Percentiles rank a stretch among this genome's conserved stretches.
Conservation (phyloP, 2,888 invertebrate species). For the Xylocampa areola region DNA sequence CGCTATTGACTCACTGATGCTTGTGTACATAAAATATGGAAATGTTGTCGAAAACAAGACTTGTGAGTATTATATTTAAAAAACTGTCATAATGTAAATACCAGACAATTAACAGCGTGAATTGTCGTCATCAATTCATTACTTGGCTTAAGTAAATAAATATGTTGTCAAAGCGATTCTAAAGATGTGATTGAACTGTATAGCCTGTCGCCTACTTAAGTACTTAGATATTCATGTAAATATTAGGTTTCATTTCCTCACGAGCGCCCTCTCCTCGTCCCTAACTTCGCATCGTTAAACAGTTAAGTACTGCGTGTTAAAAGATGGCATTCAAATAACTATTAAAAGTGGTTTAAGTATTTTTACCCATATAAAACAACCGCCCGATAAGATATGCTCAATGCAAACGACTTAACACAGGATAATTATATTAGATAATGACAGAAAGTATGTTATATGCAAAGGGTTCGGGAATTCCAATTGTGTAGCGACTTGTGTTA, state of each 20-base stretch:
- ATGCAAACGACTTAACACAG: conserved; percentile 44
- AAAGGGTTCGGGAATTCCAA: conserved; percentile 2
- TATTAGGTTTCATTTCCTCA: too few species aligned
- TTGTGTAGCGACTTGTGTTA: background rate
- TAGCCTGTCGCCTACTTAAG: background rate
- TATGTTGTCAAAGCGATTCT: conserved; percentile 20
- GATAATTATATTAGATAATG: conserved; percentile 36
- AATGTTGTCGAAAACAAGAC: conserved; percentile 24
- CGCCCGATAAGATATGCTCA: conserved; percentile 44
- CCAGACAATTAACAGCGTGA: conserved; percentile 19
- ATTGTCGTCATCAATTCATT: conserved; percentile 31
- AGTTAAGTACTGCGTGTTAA: conserved; percentile 31
- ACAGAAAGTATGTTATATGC: conserved; percentile 17
- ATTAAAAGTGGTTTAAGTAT: conserved; percentile 43
- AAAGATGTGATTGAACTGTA: background rate
- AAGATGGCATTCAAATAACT: conserved; percentile 45
- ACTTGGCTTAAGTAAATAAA: conserved; percentile 15
- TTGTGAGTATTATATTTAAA: conserved; percentile 27
- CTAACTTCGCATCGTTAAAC: conserved; percentile 5
- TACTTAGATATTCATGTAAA: background rate
- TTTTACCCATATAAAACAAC: conserved; percentile 35
- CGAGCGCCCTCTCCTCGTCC: too few species aligned
- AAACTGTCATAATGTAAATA: conserved; percentile 24
- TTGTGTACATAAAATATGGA: conserved; percentile 29
- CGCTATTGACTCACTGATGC: conserved; percentile 25